phyloP scores from a whole-genome alignment of 2,113 vertebrate species.

The Alouatta palliata region DNA sequence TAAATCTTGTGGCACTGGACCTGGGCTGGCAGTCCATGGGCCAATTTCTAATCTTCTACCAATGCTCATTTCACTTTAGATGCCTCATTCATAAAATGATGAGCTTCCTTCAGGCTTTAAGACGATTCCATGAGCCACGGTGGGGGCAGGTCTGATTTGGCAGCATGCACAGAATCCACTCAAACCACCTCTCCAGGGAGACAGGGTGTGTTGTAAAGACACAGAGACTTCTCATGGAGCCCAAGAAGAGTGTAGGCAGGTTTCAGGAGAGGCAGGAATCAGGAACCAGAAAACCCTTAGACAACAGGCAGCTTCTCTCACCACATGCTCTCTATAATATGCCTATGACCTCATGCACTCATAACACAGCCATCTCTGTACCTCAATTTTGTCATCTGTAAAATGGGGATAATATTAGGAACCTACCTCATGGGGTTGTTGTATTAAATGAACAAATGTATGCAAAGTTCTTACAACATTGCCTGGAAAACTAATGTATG shows the following conservation, averaged over 20 bases:
- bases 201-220: neutral
- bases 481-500: neutral
- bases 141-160: neutral
- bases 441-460: too few species aligned
- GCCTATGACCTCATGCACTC: neutral
- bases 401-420: too few species aligned
- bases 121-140: neutral
- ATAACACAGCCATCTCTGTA: neutral
- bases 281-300: neutral
- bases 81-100: neutral
- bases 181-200: neutral
- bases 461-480: neutral
- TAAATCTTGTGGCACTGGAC: neutral
- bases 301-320: neutral
- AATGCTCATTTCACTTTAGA: neutral
- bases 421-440: too few species aligned
- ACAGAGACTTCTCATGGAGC: neutral
- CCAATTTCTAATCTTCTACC: neutral
- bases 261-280: neutral
- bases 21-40: neutral
- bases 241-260: neutral
- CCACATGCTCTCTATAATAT: neutral
- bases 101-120: neutral
- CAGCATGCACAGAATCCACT: neutral
- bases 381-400: neutral